A percentile compares a stretch with the other conserved stretches of the same genome.
Conservation (phyloP, 2,888 invertebrate species). For the Parelbella ahira region DNA sequence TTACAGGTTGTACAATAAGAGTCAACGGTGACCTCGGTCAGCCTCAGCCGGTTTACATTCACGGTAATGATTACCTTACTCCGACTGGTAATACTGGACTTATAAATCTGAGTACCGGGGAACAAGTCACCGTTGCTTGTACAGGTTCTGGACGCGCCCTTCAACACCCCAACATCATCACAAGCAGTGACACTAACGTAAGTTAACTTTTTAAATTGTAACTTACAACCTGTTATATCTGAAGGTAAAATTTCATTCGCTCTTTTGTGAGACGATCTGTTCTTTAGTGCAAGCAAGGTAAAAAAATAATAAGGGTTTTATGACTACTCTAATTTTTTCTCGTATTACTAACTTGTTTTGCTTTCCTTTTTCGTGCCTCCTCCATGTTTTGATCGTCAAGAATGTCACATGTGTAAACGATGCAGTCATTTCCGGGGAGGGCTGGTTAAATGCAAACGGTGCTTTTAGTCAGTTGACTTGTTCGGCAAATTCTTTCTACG, state of each 20-base stretch:
- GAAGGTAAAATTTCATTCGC: conserved; percentile 27
- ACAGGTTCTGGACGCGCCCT: conserved; percentile 53
- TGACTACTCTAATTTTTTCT: no score
- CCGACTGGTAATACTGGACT: conserved; percentile 54
- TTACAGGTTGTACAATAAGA: conserved; percentile 68
- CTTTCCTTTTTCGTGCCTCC: no score
- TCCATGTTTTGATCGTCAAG: no score
- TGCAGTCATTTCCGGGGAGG: no score
- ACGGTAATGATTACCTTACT: conserved; percentile 42
- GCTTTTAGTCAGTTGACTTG: conserved; percentile 63
- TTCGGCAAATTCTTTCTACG: conserved; percentile 50
- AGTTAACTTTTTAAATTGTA: no score
- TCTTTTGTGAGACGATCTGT: no score
- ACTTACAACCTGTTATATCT: conserved; percentile 66
- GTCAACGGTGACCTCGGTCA: conserved; percentile 73
- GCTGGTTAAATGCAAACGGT: no score
- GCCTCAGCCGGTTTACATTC: conserved; percentile 81
- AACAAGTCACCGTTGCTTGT: conserved; percentile 57
- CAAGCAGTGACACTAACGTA: no score
- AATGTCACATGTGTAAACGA: no score
- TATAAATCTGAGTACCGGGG: conserved; percentile 48
- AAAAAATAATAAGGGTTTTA: no score
- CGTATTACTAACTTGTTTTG: no score
- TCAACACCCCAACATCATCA: conserved; percentile 39
- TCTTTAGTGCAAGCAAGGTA: no score